Base-by-base conservation (phyloP, 2,888 invertebrate genomes). In the Acleris literana region DNA sequence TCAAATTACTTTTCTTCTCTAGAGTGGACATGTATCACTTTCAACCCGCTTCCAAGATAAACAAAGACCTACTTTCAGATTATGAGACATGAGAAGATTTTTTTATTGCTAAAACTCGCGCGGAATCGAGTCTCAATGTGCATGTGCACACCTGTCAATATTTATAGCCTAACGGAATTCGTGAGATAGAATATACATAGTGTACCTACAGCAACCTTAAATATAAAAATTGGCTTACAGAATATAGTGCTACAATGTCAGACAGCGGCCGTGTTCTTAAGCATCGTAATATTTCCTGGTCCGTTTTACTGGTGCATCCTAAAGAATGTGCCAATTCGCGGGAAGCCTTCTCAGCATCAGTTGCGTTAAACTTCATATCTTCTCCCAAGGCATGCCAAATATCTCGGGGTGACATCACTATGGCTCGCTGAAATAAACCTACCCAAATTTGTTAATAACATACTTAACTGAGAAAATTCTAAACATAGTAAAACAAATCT, bases 371-470 rank as follows among this genome's bases (percentile, higher is more conserved):
- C 20, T 68, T 65, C 55, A 57, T 74, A 65, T 75, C 76, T 69
- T 83, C 84, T 69, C 84, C 84, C 39, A 86, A 75, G 49, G 80
- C 80, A 74, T 79, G 87, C 91, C 86, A 91, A 69, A 88, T 83
- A 71, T 83, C 94, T 93, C 52, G 76, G 18, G 92, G 92, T 17
- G 96, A 96, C 94, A 96, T 96, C 22, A 96, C 83, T 68, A 96
- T 94, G 13, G 94, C 94, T 78, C 94, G 93, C 74, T 95, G 94
- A 79, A 96, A 96, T 66, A 95, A 84, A 63, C 94, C 94, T 93
- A 81, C 49, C 76, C 75, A 67, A 64, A 54, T 65, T 55, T 5
- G 62, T 22, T 61, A 55, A 17, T 46, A 44, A 44, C 13, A 1
- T 6, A 7, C 25, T 25, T 25, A 6, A 25, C 25, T 6, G 25